Percentiles rank a stretch among this genome's conserved stretches.
Conservation (phyloP, 2,888 invertebrate species). For the Drosophila quinaria region DNA sequence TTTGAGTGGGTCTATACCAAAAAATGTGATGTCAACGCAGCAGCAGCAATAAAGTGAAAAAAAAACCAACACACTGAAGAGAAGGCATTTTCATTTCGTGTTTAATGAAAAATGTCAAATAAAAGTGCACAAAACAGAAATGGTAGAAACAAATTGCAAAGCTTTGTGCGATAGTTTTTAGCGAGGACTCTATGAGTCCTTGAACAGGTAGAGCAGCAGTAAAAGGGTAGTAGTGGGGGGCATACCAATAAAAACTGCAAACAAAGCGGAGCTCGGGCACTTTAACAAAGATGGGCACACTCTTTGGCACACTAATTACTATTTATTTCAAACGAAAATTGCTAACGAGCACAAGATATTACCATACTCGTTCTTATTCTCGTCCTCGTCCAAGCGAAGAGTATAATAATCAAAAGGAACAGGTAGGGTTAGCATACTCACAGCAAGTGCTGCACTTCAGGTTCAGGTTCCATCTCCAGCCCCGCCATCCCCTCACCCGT, state of each 20-base stretch:
- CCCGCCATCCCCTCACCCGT: slow-evolving; percentile 26
- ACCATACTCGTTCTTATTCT: slow-evolving; percentile 47
- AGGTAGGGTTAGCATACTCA: slow-evolving; percentile 12
- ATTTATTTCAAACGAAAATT: slow-evolving; percentile 81
- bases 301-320: slow-evolving; percentile 79
- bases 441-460: slow-evolving; percentile 26
- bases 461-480: not conserved
- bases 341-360: slow-evolving; percentile 81
- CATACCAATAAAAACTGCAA: slow-evolving; percentile 62
- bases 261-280: slow-evolving; percentile 52
- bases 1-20: slow-evolving; percentile 61
- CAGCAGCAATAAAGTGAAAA: slow-evolving; percentile 24
- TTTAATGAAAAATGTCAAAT: slow-evolving; percentile 82
- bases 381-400: slow-evolving; percentile 11
- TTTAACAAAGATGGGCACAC: slow-evolving; percentile 59
- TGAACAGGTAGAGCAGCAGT: slow-evolving; percentile 46
- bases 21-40: slow-evolving; percentile 79
- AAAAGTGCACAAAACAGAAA: slow-evolving; percentile 77
- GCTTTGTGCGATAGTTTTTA: slow-evolving; percentile 77
- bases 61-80: slow-evolving; percentile 21
- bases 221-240: not conserved
- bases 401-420: slow-evolving; percentile 64
- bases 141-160: slow-evolving; percentile 65
- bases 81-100: slow-evolving; percentile 78
- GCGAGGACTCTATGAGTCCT: slow-evolving; percentile 50